These are phyloP conservation scores for Nyctibius grandis DNA, from an alignment of 2,797 vertebrate species.

Conservation along the genomic window DNA sequence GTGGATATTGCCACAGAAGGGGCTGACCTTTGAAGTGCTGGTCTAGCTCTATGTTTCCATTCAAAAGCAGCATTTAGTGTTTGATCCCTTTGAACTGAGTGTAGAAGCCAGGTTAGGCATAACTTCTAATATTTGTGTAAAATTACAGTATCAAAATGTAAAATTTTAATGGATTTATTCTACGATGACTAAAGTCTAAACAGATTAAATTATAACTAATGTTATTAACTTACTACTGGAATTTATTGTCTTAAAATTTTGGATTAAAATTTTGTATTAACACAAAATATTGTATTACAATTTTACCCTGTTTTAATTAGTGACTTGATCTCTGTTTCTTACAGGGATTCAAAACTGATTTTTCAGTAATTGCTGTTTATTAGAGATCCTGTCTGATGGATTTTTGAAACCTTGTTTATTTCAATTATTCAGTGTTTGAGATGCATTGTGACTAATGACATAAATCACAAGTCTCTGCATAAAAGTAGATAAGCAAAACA, in stretches of 20 bases:
- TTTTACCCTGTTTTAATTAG: background rate
- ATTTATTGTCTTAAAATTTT: background rate
- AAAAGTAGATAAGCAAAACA: background rate
- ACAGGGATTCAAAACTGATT: background rate
- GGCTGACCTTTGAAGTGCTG: background rate
- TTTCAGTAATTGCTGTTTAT: background rate
- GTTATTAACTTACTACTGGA: background rate
- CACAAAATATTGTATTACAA: background rate
- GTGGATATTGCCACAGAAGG: background rate
- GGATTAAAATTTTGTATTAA: too few species aligned
- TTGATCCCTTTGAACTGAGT: background rate
- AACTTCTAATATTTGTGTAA: background rate
- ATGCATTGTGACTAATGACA: background rate
- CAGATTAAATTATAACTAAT: background rate
- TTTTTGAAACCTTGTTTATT: background rate
- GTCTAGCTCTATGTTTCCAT: background rate
- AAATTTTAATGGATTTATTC: background rate
- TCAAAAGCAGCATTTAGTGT: background rate
- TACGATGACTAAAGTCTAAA: background rate
- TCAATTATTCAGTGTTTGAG: background rate
- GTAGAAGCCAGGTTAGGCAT: background rate
- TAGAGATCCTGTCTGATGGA: background rate
- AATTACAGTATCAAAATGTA: background rate
- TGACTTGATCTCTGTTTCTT: background rate
- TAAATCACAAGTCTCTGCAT: background rate